Evolutionary conservation across 2,113 vertebrate genomes (phyloP).

Genomic region (Eurypyga helias): DNA sequence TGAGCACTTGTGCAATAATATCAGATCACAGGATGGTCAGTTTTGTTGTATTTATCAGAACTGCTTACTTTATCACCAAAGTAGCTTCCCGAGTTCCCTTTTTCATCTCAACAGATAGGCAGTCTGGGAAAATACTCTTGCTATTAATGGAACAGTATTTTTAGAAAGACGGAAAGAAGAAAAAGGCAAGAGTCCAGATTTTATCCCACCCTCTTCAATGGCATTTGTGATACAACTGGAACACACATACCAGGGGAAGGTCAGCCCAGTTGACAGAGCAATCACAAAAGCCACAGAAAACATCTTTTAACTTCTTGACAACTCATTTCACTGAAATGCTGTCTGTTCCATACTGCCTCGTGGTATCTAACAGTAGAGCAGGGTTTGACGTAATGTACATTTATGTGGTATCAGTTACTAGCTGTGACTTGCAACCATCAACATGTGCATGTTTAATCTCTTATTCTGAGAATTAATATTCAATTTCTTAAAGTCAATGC

Average conservation of each 20-base stretch:
- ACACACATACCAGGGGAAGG: neutral
- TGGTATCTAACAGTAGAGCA: neutral
- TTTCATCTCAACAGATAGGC: neutral
- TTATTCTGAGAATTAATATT: neutral
- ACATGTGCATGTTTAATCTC: neutral
- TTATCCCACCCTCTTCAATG: neutral
- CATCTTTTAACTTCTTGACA: neutral
- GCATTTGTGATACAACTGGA: neutral
- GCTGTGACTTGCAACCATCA: neutral
- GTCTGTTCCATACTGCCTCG: neutral
- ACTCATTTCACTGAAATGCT: neutral
- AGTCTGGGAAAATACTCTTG: neutral
- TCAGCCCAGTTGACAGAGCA: neutral
- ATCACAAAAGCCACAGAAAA: constrained; percentile 15
- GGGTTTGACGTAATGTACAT: neutral
- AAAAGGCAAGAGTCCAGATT: constrained; percentile 21
- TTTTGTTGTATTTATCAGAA: neutral
- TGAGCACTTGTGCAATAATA: neutral
- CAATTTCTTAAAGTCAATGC: neutral
- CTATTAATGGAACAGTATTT: neutral
- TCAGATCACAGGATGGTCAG: neutral
- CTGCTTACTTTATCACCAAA: neutral
- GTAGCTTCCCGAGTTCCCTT: neutral
- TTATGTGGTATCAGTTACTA: neutral
- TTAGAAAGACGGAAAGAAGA: constrained; percentile 4